A percentile compares a stretch with the other conserved stretches of the same genome.
Evolutionary conservation across 2,113 vertebrate genomes (phyloP).

Genomic region (Blennius ocellaris): DNA sequence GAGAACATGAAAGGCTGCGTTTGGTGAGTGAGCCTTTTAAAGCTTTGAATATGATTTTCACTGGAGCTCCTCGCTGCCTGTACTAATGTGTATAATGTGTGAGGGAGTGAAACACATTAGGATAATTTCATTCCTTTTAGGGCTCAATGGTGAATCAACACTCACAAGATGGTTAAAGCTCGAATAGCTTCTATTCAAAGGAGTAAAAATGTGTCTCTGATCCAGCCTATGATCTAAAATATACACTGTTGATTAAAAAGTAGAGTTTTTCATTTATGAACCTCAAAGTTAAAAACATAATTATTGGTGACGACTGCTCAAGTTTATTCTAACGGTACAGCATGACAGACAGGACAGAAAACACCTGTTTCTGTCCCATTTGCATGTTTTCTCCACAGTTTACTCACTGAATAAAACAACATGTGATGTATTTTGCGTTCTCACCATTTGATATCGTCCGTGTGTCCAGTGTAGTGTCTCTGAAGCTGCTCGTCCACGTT

Average conservation of each 20-base stretch:
- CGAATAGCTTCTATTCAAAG: constrained; percentile 34
- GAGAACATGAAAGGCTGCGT: constrained; percentile 48
- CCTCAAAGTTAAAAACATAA: constrained; percentile 15
- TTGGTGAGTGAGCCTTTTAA: constrained; percentile 21
- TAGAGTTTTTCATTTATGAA: constrained; percentile 28
- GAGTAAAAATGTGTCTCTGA: not conserved
- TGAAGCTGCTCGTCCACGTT: constrained; percentile 96
- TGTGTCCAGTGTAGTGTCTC: constrained; percentile 95
- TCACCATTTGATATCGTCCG: constrained; percentile 98
- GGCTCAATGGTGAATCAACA: not conserved
- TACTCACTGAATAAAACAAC: too few species aligned
- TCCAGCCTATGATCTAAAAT: constrained; percentile 36
- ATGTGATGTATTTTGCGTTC: constrained; percentile 26
- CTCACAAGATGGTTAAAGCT: constrained; percentile 13
- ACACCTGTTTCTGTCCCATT: too few species aligned
- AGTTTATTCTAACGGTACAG: not conserved
- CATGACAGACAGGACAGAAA: too few species aligned
- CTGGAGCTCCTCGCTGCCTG: constrained; percentile 5
- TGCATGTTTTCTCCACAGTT: too few species aligned
- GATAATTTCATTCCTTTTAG: constrained; percentile 23
- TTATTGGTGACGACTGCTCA: not conserved
- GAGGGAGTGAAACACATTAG: constrained; percentile 27
- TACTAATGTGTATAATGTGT: constrained; percentile 1
- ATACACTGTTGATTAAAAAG: constrained; percentile 15
- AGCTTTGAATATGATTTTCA: constrained; percentile 24